These are phyloP conservation scores for Sycophaga agraensis DNA, from an alignment of 1,140 invertebrate species.

Conservation along the genomic window DNA sequence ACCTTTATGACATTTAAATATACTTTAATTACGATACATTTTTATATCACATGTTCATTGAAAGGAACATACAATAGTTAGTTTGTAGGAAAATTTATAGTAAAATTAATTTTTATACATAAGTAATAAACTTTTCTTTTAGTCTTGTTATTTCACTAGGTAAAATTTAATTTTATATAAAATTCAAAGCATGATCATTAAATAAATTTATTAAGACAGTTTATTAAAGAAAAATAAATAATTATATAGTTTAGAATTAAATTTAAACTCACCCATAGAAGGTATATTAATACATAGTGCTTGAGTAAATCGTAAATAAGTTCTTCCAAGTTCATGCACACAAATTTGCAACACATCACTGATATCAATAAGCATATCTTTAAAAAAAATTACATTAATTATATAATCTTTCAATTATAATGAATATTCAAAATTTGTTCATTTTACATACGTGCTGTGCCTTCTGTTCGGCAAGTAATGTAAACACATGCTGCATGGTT, in stretches of 20 bases:
- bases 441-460: conserved; percentile 88
- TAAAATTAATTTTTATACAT: too few species aligned
- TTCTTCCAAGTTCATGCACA: conserved; percentile 92
- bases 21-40: too few species aligned
- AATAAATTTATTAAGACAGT: not conserved
- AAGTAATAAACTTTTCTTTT: too few species aligned
- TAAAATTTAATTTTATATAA: too few species aligned
- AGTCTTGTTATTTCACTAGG: too few species aligned
- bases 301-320: conserved; percentile 85
- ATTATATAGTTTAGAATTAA: conserved; percentile 9
- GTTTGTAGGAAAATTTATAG: too few species aligned
- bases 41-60: too few species aligned
- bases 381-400: conserved; percentile 16
- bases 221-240: not conserved
- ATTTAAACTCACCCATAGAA: conserved; percentile 76
- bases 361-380: conserved; percentile 95
- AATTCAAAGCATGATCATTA: not conserved
- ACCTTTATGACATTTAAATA: too few species aligned
- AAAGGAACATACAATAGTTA: too few species aligned
- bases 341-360: conserved; percentile 96
- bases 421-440: too few species aligned
- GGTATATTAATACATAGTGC: conserved; percentile 92
- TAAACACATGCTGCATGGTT: conserved; percentile 98
- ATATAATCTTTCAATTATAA: too few species aligned
- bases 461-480: conserved; percentile 92